A percentile compares a stretch with the other conserved stretches of the same genome.
phyloP scores from a whole-genome alignment of 2,888 invertebrate species.

The Camponotus fellah region DNA sequence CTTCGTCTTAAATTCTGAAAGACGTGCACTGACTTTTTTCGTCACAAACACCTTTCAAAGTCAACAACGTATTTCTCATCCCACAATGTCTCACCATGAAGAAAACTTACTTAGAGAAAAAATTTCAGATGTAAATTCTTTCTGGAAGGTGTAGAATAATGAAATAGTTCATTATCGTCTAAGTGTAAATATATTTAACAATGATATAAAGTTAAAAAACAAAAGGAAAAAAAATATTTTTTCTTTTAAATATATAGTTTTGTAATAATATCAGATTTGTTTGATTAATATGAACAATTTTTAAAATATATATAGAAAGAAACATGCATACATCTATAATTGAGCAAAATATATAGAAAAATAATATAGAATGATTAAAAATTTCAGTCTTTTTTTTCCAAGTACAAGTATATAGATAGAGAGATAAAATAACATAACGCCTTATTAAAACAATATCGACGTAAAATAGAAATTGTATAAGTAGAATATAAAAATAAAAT shows the following conservation, averaged over 20 bases:
- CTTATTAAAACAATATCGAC: background rate
- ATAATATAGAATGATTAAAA: background rate
- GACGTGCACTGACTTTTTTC: background rate
- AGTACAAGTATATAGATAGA: background rate
- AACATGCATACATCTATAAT: background rate
- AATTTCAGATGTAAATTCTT: background rate
- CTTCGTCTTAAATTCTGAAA: background rate
- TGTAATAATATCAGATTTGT: background rate
- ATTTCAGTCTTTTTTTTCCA: background rate
- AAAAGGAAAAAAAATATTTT: background rate
- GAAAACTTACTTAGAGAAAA: background rate
- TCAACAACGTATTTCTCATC: background rate
- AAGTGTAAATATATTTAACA: background rate
- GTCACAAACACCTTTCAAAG: conserved; percentile 4
- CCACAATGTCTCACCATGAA: background rate
- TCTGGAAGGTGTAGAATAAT: background rate
- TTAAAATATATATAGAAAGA: background rate
- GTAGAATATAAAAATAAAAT: background rate
- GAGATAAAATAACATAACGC: background rate
- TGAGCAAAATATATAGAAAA: background rate
- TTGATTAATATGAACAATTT: background rate
- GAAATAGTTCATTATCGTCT: background rate
- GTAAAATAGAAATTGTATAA: background rate
- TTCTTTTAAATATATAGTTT: background rate
- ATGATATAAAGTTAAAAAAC: background rate